phyloP scores from a whole-genome alignment of 2,113 vertebrate genomes.

The Brachyistius frenatus region DNA sequence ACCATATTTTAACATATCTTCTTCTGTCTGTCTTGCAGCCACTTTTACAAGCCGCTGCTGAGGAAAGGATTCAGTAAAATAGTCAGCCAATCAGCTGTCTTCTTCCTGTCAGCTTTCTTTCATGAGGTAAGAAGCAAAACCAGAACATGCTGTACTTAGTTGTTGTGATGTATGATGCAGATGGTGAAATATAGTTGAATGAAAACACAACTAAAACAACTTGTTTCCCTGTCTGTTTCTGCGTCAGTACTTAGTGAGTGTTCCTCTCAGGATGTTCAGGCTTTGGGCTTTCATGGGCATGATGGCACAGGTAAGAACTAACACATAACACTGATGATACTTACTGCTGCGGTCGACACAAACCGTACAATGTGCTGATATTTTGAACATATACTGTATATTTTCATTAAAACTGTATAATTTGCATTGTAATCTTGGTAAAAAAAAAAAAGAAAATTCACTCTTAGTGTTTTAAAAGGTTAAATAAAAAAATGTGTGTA shows the following conservation, averaged over 20 bases:
- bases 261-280: conserved; percentile 95
- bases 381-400: too few species aligned
- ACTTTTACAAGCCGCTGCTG: conserved; percentile 93
- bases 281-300: conserved; percentile 95
- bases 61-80: conserved; percentile 85
- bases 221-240: background rate
- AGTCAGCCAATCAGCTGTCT: conserved; percentile 87
- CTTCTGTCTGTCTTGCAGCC: conserved; percentile 76
- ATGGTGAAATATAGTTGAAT: too few species aligned
- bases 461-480: too few species aligned
- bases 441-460: too few species aligned
- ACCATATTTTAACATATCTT: background rate
- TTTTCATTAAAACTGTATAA: too few species aligned
- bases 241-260: conserved; percentile 90
- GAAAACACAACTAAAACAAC: background rate
- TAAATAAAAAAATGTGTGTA: too few species aligned
- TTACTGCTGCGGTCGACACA: background rate
- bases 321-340: background rate
- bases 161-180: too few species aligned
- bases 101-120: conserved; percentile 92
- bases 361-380: background rate
- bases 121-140: conserved; percentile 87
- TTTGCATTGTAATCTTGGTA: too few species aligned
- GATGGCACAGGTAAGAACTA: conserved; percentile 90
- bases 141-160: too few species aligned